Base-by-base conservation (phyloP, 1,140 invertebrate genomes). In the Whitmania pigra region DNA sequence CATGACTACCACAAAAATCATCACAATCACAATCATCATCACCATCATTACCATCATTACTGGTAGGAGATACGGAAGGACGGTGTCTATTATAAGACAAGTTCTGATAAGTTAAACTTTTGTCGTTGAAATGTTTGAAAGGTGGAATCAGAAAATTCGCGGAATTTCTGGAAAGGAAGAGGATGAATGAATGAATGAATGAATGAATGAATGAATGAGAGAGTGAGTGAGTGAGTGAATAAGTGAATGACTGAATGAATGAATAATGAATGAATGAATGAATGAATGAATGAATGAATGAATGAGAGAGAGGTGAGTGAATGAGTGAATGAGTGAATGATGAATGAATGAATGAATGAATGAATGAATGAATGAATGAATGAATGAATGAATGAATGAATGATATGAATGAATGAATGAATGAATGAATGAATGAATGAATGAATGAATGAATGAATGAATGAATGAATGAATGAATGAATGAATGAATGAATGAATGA, bases 211-310 rank as follows among this genome's bases (percentile, higher is more conserved):
- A 73, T 72, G 67, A 36, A 53, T 11, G 22, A 68, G 36, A 7
- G 5, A 40, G 71, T 72, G 54, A 63, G 20, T 29, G 22, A 36
- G 20, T 68, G 63, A 29, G 25, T 29, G 63, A 67, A 18, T 31
- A 40, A 43, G 25, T 72, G 67, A 71, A 72, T 72, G 67, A 36
- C 4, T 20, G 22, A 71, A 73, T 71, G 70, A 25, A 72, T 53
- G 70, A 71, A 72, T 71, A 40, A 72, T 53, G 70, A 71, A 73
- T 71, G 70, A 25, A 72, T 53, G 70, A 43, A 72, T 72, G 67
- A 31, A 72, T 72, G 67, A 36, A 75, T 20, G 22, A 68, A 31
- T 68, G n/a, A 63, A 72, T 72, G 54, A 63, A 67, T 29, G 67
- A 36, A 31, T 68, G 67, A 36, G 27, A 11, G 67, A 68, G 36